Evolutionary conservation across 2,113 vertebrate species (phyloP), one percentile per base, ranked within the genome.

Genomic region (Hoplias malabaricus): DNA sequence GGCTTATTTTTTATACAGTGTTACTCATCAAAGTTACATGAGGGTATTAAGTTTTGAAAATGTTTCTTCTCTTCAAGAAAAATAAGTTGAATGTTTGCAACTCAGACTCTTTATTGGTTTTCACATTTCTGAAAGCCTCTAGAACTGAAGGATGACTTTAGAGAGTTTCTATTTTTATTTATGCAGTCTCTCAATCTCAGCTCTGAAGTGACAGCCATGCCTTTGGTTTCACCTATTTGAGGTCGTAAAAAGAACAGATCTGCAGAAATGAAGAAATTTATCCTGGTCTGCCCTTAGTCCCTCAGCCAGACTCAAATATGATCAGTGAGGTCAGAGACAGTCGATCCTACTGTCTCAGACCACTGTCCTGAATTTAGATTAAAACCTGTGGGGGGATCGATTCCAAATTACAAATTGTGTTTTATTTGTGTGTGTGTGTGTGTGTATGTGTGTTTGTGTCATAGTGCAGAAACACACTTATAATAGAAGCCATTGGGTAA

Each of bases 101-200:
- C 23, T 57, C 21, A 54, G 31, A 38, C 27, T 59, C 56, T 16
- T 2, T 8, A 14, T 31, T 27, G 29, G 56, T 2, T 31, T 13
- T 13, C 13, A 1, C 1, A 16, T 38, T 21, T 40, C 33, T 8
- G 16, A 11, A 71, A 33, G 50, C 33, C 53, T 72, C 27, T 14
- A 29, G 48, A 21, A 11, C 27, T 59, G 56, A 27, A 31, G 27
- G 6, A 9, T 59, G 2, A 31, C 56, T 61, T 48, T 21, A 1
- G 13, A 27, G 21, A 34, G 29, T 16, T 43, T 71, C 42, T 70
- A 27, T 78, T 78, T 78, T 38, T 61, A 70, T 70, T 46, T 54
- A 12, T n/a, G 1, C 8, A 7, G 27, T 70, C 34, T 43, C 40
- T 46, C 27, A 50, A 62, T 40, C 29, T 48, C 14, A 6, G 10